A percentile compares a stretch with the other conserved stretches of the same genome.
Conservation (phyloP, 2,797 vertebrate genomes). For the Sternotherus odoratus region DNA sequence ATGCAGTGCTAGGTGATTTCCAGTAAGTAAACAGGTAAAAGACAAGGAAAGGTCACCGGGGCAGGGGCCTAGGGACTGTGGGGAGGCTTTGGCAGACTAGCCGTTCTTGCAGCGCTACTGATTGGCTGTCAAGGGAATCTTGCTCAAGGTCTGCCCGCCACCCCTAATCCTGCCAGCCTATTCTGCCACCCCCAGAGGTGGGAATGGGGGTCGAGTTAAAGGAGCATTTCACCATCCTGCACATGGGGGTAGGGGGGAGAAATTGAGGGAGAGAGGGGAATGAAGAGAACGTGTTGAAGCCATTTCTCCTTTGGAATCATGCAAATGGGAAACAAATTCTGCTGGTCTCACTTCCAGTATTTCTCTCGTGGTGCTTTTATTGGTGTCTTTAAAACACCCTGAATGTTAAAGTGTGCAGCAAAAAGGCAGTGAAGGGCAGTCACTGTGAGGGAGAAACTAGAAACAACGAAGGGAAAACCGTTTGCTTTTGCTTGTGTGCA, state of each 20-base stretch:
- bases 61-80: too few relatives aligned
- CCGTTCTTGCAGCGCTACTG: too few relatives aligned
- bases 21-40: not conserved
- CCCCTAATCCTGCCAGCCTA: too few relatives aligned
- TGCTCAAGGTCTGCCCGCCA: too few relatives aligned
- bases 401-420: not conserved
- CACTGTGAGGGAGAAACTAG: not conserved
- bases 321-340: not conserved
- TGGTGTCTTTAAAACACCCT: not conserved
- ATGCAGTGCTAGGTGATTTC: not conserved
- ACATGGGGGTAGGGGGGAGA: too few relatives aligned
- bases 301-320: not conserved
- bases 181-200: too few relatives aligned
- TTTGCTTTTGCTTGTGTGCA: not conserved
- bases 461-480: not conserved
- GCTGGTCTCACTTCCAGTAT: not conserved
- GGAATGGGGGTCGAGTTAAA: too few relatives aligned
- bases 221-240: too few relatives aligned
- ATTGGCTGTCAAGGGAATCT: too few relatives aligned
- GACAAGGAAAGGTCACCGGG: not conserved
- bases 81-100: not conserved
- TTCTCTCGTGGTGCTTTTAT: not conserved
- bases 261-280: not conserved
- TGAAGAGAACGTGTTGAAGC: not conserved
- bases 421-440: not conserved